phyloP scores from a whole-genome alignment of 1,140 invertebrate genomes.

The Bemisia tabaci region DNA sequence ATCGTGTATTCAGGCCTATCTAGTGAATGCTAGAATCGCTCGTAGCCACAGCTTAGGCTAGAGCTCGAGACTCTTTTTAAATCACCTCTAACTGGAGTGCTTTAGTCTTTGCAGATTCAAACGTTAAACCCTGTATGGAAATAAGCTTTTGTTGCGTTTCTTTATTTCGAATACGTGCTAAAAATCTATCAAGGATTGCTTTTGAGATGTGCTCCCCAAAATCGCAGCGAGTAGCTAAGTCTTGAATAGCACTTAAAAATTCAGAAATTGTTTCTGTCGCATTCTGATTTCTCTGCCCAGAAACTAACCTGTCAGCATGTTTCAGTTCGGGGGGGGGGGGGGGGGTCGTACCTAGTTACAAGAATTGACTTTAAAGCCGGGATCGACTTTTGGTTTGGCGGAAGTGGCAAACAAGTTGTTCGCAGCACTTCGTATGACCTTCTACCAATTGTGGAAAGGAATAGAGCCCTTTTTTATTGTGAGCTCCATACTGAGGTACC shows the following conservation, averaged over 20 bases:
- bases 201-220: not conserved
- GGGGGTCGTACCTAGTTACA: not conserved
- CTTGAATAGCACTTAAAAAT: not conserved
- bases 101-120: not conserved
- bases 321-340: not conserved
- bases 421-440: not conserved
- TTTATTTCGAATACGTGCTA: not conserved
- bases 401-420: not conserved
- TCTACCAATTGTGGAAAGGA: not conserved
- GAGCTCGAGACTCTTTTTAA: not conserved
- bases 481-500: too few relatives aligned
- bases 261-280: not conserved
- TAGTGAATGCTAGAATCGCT: not conserved
- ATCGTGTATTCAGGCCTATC: too few relatives aligned
- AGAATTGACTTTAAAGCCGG: not conserved
- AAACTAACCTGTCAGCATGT: not conserved
- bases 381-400: not conserved
- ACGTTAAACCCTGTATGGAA: not conserved
- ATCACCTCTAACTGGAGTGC: not conserved
- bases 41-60: not conserved
- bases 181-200: not conserved
- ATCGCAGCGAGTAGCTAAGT: not conserved
- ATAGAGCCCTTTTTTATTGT: not conserved
- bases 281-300: not conserved
- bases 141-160: not conserved